Conservation (phyloP, 2,888 invertebrate genomes). For the Acanthosepion esculentum region DNA sequence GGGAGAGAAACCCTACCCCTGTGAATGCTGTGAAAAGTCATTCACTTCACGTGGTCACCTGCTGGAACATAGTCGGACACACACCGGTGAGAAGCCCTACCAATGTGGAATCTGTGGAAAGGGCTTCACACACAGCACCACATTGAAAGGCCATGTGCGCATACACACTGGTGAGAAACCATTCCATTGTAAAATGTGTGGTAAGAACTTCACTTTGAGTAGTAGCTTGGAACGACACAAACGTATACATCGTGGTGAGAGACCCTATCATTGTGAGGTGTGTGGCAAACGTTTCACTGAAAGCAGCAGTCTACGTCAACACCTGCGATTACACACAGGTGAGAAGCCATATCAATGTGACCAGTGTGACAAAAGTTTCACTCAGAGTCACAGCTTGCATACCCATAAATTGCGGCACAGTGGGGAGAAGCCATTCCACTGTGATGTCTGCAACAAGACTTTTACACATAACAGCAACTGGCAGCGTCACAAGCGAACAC, state of each 20-base stretch:
- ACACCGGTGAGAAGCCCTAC: neutral
- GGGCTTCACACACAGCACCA: neutral
- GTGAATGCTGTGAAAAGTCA: neutral
- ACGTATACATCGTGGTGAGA: neutral
- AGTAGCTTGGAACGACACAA: neutral
- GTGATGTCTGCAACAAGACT: neutral
- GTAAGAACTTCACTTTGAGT: neutral
- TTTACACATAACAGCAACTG: neutral
- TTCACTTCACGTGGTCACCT: neutral
- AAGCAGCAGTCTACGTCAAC: constrained; percentile 3
- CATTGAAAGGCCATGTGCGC: neutral
- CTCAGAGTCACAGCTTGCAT: neutral
- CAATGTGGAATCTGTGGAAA: neutral
- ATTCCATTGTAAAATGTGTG: constrained; percentile 17
- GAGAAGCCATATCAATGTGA: neutral
- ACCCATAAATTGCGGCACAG: neutral
- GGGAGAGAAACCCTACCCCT: neutral
- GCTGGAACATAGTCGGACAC: constrained; percentile 9
- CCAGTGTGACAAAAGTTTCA: neutral
- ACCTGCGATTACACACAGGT: neutral
- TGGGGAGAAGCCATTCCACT: neutral
- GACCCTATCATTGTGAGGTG: neutral
- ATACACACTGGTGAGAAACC: constrained; percentile 33
- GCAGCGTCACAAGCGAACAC: neutral
- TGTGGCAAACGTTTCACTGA: neutral